phyloP scores from a whole-genome alignment of 2,797 vertebrate species.

The Manis crassicaudata region DNA sequence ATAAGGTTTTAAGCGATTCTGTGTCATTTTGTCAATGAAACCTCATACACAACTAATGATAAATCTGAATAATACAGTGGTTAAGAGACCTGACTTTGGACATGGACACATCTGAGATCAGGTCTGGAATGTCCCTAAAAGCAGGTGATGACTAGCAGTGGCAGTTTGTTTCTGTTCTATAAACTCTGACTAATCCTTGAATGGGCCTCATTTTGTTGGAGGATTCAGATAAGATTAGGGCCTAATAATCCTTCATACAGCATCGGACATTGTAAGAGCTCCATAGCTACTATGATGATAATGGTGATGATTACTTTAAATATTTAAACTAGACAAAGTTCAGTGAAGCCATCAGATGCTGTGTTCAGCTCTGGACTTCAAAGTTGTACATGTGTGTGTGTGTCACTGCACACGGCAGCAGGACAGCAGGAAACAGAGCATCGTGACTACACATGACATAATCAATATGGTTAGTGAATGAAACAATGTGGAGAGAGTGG shows the following conservation, averaged over 20 bases:
- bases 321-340: neutral
- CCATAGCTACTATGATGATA: neutral
- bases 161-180: neutral
- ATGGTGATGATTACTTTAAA: neutral
- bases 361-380: neutral
- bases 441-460: fast-evolving
- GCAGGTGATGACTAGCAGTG: neutral
- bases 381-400: neutral
- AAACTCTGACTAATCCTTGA: neutral
- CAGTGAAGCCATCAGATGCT: neutral
- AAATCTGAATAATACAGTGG: neutral
- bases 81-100: neutral
- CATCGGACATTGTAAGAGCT: neutral
- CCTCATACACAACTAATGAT: neutral
- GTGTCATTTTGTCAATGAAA: neutral
- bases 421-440: neutral
- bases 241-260: neutral
- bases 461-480: neutral
- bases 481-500: neutral
- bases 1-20: neutral
- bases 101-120: neutral
- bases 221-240: neutral
- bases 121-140: neutral
- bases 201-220: neutral
- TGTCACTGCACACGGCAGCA: too few relatives aligned